Evolutionary conservation across 2,113 vertebrate species (phyloP).

Genomic region (Tetrax tetrax): DNA sequence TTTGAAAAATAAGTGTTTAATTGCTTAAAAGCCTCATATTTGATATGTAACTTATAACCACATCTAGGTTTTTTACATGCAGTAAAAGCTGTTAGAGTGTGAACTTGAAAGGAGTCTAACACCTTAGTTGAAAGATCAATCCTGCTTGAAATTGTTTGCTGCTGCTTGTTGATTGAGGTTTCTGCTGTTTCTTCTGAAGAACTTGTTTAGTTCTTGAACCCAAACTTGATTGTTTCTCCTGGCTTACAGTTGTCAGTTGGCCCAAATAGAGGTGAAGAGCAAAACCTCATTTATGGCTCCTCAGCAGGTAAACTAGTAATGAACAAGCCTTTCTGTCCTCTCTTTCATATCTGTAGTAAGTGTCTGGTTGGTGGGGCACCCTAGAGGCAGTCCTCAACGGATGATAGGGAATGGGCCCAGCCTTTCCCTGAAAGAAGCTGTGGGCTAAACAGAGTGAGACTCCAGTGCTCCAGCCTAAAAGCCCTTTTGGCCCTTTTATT

Average conservation of each 20-base stretch:
- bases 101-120: neutral
- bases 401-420: neutral
- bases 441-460: neutral
- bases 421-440: neutral
- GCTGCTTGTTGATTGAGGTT: neutral
- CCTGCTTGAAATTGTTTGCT: neutral
- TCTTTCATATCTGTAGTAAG: rapidly evolving
- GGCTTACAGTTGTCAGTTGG: neutral
- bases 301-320: neutral
- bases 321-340: neutral
- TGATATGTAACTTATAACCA: neutral
- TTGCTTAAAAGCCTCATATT: neutral
- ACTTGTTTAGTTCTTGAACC: neutral
- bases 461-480: neutral
- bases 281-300: neutral
- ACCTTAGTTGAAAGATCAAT: neutral
- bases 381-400: too few relatives aligned
- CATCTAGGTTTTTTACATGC: neutral
- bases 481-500: neutral
- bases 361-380: neutral
- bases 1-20: neutral
- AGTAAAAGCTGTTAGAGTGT: neutral
- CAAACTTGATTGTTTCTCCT: neutral
- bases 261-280: neutral
- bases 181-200: neutral